Conservation (phyloP, 2,797 vertebrate genomes). For the Trematocara caparti region DNA sequence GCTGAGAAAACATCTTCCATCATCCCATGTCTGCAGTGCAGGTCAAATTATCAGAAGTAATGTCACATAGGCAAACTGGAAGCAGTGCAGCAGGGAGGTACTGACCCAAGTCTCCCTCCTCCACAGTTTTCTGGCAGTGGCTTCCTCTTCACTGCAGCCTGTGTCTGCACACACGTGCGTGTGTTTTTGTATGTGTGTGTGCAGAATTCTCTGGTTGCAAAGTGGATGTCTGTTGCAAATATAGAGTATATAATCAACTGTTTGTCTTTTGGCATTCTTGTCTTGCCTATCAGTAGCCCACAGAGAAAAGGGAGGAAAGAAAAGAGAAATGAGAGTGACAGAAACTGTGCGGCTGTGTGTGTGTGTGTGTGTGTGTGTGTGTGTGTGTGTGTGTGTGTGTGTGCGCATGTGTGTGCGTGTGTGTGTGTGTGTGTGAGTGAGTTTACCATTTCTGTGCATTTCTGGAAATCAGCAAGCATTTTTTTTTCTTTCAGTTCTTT, state of each 20-base stretch:
- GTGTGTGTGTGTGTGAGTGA: neutral
- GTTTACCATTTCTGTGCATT: constrained; percentile 9
- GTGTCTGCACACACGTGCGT: neutral
- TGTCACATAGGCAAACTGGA: constrained; percentile 28
- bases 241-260: constrained; percentile 41
- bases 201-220: neutral
- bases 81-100: constrained; percentile 10
- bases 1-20: constrained; percentile 35
- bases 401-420: too few relatives aligned
- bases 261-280: constrained; percentile 45
- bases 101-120: constrained; percentile 9
- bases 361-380: neutral
- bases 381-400: too few relatives aligned
- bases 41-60: constrained; percentile 43
- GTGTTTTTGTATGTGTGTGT: neutral
- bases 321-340: constrained; percentile 39
- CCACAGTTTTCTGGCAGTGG: constrained; percentile 18
- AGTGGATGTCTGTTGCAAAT: constrained; percentile 32
- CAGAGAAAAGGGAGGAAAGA: constrained; percentile 3
- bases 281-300: constrained; percentile 37
- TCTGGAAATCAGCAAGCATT: constrained; percentile 13
- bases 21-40: constrained; percentile 15
- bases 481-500: constrained; percentile 20
- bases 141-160: neutral
- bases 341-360: neutral